phyloP scores from a whole-genome alignment of 2,113 vertebrate species.

The Hydropotes inermis region DNA sequence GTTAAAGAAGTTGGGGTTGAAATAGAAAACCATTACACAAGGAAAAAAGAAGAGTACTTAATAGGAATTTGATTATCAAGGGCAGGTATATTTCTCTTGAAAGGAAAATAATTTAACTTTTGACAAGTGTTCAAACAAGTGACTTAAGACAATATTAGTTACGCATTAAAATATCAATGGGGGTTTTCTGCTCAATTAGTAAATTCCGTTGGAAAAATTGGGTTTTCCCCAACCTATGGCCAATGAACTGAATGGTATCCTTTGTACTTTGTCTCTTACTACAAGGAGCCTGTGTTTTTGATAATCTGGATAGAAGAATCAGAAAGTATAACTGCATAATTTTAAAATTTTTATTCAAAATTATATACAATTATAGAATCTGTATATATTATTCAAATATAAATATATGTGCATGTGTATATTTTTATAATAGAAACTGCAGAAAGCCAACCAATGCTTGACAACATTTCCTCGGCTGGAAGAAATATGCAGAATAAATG shows the following conservation, averaged over 20 bases:
- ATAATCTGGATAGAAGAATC: background rate
- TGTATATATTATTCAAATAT: background rate
- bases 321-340: background rate
- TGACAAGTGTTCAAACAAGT: conserved; percentile 23
- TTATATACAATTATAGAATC: background rate
- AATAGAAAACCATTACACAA: conserved; percentile 25
- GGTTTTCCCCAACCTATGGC: background rate
- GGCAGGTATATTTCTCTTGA: conserved; percentile 43
- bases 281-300: background rate
- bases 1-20: conserved; percentile 13
- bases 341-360: background rate
- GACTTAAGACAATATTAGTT: conserved; percentile 7
- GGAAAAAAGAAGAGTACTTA: conserved; percentile 26
- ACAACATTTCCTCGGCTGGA: background rate
- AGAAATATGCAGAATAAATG: conserved; percentile 6
- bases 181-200: background rate
- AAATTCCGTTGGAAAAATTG: background rate
- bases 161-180: conserved; percentile 8
- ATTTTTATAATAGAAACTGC: background rate
- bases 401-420: background rate
- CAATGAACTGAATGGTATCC: background rate
- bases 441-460: background rate
- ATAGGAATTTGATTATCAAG: conserved; percentile 42
- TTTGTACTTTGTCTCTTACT: background rate
- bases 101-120: conserved; percentile 48